phyloP scores from a whole-genome alignment of 2,797 vertebrate genomes.

The Adelosebastes latens region DNA sequence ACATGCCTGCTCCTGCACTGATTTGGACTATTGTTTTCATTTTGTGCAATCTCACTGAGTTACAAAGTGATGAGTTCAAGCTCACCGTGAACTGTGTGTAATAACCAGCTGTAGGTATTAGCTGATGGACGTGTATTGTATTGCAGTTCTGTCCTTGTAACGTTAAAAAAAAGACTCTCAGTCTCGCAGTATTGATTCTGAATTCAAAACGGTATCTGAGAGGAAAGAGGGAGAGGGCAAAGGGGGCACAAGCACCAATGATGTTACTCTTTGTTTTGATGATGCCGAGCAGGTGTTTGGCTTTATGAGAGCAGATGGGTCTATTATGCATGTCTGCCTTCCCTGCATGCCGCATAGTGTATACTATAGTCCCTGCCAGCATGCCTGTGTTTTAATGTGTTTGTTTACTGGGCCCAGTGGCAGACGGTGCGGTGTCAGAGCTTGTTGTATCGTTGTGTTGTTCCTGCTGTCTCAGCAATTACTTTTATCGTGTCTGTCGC shows the following conservation, averaged over 20 bases:
- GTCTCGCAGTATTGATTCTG: background rate
- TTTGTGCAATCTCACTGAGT: conserved; percentile 31
- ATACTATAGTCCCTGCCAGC: conserved; percentile 45
- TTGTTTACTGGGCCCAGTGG: conserved; percentile 67
- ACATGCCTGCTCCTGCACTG: conserved; percentile 27
- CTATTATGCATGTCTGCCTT: conserved; percentile 65
- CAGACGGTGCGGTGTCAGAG: conserved; percentile 63
- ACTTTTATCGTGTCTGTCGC: conserved; percentile 24
- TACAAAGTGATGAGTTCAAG: conserved; percentile 16
- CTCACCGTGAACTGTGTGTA: background rate
- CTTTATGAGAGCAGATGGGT: conserved; percentile 71
- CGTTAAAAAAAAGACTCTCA: background rate
- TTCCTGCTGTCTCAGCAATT: conserved; percentile 64
- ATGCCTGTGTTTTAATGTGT: conserved; percentile 66
- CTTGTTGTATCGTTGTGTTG: conserved; percentile 41
- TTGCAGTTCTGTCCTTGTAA: background rate
- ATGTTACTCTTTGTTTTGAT: conserved; percentile 65
- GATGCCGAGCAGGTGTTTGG: conserved; percentile 72
- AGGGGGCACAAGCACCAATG: conserved; percentile 33
- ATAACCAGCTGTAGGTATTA: background rate
- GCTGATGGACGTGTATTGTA: background rate
- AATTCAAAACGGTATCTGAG: background rate
- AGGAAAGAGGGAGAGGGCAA: conserved; percentile 32
- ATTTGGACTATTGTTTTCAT: conserved; percentile 37
- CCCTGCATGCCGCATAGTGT: conserved; percentile 50